Conservation (phyloP, 2,113 vertebrate genomes). For the Fregata magnificens region DNA sequence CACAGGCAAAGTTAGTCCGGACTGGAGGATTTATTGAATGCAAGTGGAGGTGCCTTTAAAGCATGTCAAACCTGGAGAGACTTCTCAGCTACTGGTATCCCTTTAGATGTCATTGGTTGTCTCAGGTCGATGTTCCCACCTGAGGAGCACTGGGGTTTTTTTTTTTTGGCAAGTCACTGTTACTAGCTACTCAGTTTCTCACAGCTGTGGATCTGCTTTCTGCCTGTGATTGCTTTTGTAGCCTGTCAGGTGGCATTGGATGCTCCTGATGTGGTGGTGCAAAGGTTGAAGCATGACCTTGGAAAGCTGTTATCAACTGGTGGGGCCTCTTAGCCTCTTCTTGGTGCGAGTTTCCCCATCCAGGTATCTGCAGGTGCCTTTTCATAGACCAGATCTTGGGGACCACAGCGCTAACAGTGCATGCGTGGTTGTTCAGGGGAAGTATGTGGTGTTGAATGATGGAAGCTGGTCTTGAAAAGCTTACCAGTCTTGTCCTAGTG, state of each 20-base stretch:
- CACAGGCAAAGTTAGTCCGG: neutral
- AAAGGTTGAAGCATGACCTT: neutral
- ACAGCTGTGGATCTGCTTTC: neutral
- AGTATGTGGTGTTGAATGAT: rapidly evolving
- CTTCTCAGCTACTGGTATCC: neutral
- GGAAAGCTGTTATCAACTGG: neutral
- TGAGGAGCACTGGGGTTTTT: neutral
- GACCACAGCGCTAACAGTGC: neutral
- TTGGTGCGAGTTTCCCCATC: neutral
- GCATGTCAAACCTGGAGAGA: neutral
- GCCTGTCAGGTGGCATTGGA: neutral
- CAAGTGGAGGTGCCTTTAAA: neutral
- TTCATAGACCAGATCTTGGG: neutral
- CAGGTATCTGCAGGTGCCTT: neutral
- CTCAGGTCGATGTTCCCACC: neutral
- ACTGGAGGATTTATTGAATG: neutral
- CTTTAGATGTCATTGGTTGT: neutral
- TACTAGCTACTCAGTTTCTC: neutral
- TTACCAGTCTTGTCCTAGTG: neutral
- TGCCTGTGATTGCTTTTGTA: neutral
- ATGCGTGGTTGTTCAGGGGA: neutral
- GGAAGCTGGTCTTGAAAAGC: neutral
- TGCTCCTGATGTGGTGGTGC: neutral
- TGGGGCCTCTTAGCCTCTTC: neutral
- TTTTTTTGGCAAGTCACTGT: neutral